phyloP scores from a whole-genome alignment of 2,797 vertebrate species.

The Sebastes iracundus region DNA sequence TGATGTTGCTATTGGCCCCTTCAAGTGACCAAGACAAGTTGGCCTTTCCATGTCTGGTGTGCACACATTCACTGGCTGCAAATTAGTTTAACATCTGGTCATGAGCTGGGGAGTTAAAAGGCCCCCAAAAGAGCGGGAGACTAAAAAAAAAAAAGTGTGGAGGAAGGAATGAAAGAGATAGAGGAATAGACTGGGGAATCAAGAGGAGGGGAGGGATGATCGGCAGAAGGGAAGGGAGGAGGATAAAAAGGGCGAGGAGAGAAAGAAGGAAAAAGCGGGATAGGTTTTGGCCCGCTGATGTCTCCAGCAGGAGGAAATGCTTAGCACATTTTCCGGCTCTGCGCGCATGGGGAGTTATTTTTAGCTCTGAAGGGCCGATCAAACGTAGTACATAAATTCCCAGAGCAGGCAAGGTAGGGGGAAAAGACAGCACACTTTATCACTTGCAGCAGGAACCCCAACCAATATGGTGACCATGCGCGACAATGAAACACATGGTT shows the following conservation, averaged over 20 bases:
- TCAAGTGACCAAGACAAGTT: slow-evolving; percentile 44
- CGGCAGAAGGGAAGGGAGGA: slow-evolving; percentile 35
- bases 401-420: slow-evolving; percentile 60
- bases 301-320: slow-evolving; percentile 86
- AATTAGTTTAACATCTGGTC: slow-evolving; percentile 83
- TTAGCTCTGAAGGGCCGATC: slow-evolving; percentile 82
- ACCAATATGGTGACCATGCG: slow-evolving; percentile 67
- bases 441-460: slow-evolving; percentile 60
- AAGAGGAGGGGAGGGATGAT: slow-evolving; percentile 38
- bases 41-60: slow-evolving; percentile 47
- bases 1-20: slow-evolving; percentile 30
- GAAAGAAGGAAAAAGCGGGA: slow-evolving; percentile 53
- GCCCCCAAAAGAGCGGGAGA: slow-evolving; percentile 30
- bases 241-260: slow-evolving; percentile 35
- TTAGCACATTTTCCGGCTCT: slow-evolving; percentile 84
- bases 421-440: slow-evolving; percentile 66
- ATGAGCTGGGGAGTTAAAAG: slow-evolving; percentile 47
- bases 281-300: slow-evolving; percentile 62
- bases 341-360: slow-evolving; percentile 78
- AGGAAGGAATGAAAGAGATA: slow-evolving; percentile 55
- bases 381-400: slow-evolving; percentile 76
- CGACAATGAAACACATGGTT: slow-evolving; percentile 54
- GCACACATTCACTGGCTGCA: slow-evolving; percentile 62
- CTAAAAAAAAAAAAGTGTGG: slow-evolving; percentile 22
- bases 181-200: slow-evolving; percentile 32